Evolutionary conservation across 2,797 vertebrate species (phyloP), one percentile per base, ranked within the genome.

Genomic region (Limosa lapponica): DNA sequence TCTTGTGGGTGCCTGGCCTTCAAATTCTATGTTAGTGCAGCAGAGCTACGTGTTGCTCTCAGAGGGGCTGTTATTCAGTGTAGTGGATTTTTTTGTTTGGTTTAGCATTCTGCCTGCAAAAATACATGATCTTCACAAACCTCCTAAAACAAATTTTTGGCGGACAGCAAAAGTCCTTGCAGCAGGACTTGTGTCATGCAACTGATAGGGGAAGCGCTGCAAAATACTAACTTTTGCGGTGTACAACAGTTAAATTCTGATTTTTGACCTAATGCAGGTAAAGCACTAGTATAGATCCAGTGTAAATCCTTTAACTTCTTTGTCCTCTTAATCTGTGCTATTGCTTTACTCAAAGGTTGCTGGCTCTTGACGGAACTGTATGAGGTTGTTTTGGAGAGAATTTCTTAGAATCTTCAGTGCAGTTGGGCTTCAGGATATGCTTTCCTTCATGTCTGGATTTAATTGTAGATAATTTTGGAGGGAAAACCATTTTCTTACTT

Each of bases 361-460:
- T 54, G 54, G n/a, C 49, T 79, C 28, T 58, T 58, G 66, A 27
- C 3, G 3, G 39, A 84, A 49, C 67, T 58, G 32, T 36, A 14
- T 0, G 0, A 66, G 20, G 44, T 48, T 54, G 48, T 78, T 73
- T 44, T 59, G 41, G 52, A 73, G 78, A 77, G 28, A 67, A 51
- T 87, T 89, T 80, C 48, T 89, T 91, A 19, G 0, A 3, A 8
- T 51, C 12, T 48, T 90, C 44, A 28, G 46, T 71, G 62, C 3
- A 0, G 2, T 16, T 61, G 41, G 20, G 70, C 48, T 93, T 91
- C 58, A 80, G 82, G 58, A 57, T 80, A 41, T 73, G 43, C 62
- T 57, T 79, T 89, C 39, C 70, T 84, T 87, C 34, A 17, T 89
- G 73, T 87, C 91, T 96, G 93, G 88, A 89, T 93, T 94, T 96